Percentiles rank a stretch among this genome's conserved stretches.
These are phyloP conservation scores for Campoplex capitator DNA, from an alignment of 2,888 invertebrate genomes.

Conservation along the genomic window DNA sequence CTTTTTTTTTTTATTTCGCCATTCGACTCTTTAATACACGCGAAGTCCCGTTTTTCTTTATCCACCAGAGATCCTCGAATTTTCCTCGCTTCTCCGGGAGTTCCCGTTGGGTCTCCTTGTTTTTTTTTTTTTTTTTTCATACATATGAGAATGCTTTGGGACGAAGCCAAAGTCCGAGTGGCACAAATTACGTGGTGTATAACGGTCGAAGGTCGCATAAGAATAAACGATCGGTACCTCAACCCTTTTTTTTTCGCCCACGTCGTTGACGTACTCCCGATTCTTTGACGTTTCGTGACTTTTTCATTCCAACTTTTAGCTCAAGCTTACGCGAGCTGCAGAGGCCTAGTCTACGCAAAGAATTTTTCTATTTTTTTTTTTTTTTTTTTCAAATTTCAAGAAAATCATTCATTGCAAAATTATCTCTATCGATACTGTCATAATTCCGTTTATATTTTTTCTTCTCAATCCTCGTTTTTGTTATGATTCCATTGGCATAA, in stretches of 20 bases:
- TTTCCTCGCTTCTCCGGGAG: conserved; percentile 53
- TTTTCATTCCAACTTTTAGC: background rate
- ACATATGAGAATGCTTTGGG: background rate
- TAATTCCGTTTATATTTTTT: background rate
- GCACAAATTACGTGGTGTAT: conserved; percentile 68
- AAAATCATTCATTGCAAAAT: background rate
- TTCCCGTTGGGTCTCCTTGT: conserved; percentile 57
- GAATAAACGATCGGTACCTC: conserved; percentile 41
- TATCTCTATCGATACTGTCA: conserved; percentile 36
- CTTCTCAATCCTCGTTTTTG: background rate
- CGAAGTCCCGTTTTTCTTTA: conserved; percentile 75
- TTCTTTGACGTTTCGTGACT: conserved; percentile 35
- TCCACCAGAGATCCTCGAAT: conserved; percentile 47
- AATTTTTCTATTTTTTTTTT: background rate
- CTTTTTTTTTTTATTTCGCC: conserved; percentile 63
- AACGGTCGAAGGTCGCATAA: conserved; percentile 72
- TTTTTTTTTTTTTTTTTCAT: background rate
- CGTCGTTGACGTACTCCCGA: background rate
- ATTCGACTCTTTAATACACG: conserved; percentile 35
- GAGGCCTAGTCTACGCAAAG: background rate
- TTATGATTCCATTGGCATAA: background rate
- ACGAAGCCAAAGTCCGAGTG: conserved; percentile 62
- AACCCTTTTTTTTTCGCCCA: conserved; percentile 49
- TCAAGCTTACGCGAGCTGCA: background rate
- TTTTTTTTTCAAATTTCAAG: background rate